Evolutionary conservation across 2,797 vertebrate species (phyloP).

Genomic region (Alca torda): DNA sequence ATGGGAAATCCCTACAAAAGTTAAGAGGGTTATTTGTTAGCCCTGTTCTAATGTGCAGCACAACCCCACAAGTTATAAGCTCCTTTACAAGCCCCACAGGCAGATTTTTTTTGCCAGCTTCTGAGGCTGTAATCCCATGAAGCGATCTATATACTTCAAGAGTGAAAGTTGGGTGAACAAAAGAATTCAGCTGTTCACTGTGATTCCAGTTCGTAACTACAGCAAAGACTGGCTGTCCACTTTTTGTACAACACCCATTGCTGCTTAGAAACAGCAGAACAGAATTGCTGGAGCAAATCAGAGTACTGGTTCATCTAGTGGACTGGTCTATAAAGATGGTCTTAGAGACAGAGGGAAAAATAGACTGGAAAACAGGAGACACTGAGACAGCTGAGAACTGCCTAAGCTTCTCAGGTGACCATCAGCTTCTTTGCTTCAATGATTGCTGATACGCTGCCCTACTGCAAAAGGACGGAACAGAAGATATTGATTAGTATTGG

Average conservation of each 20-base stretch:
- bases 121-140: neutral
- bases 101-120: neutral
- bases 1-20: neutral
- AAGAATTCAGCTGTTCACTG: neutral
- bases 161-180: neutral
- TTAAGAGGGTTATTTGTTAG: neutral
- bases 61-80: neutral
- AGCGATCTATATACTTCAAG: neutral
- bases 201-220: neutral
- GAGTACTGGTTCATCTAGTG: neutral
- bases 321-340: neutral
- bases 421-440: neutral
- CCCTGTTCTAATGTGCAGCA: neutral
- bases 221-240: neutral
- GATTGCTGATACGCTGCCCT: neutral
- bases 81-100: neutral
- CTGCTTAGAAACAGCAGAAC: neutral
- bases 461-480: neutral
- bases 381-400: neutral
- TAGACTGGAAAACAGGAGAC: neutral
- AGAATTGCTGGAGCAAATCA: neutral
- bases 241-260: neutral
- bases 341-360: neutral
- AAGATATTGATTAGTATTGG: neutral
- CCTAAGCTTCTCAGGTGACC: neutral